Conservation (phyloP, 1,140 invertebrate genomes). For the honey bee (Apis mellifera) region Amel_HAv3.1 CM009931.2:18717001-18717500, state of each 20-base stretch:
- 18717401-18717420: constrained; percentile 2
- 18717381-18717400: neutral
- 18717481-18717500: constrained; percentile 74
- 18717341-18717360: constrained; percentile 27
- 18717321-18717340: constrained; percentile 28
- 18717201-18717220: neutral
- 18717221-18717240: neutral
- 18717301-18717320: constrained; percentile 14
- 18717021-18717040: neutral
- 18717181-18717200: neutral
- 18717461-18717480: constrained; percentile 48
- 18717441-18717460: neutral
- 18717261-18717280: too few species aligned
- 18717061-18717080: too few species aligned
- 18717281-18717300: constrained; percentile 31
- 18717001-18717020: neutral
- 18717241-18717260: constrained; percentile 8
- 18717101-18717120: neutral
- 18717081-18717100: neutral
- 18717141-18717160: too few species aligned
- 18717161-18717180: neutral
- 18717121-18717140: neutral
- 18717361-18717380: constrained; percentile 21
- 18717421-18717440: too few species aligned
- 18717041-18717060: neutral